A percentile compares a stretch with the other conserved stretches of the same genome.
phyloP scores from a whole-genome alignment of 1,140 invertebrate species.

The Pseudomyrmex cubaensis region DNA sequence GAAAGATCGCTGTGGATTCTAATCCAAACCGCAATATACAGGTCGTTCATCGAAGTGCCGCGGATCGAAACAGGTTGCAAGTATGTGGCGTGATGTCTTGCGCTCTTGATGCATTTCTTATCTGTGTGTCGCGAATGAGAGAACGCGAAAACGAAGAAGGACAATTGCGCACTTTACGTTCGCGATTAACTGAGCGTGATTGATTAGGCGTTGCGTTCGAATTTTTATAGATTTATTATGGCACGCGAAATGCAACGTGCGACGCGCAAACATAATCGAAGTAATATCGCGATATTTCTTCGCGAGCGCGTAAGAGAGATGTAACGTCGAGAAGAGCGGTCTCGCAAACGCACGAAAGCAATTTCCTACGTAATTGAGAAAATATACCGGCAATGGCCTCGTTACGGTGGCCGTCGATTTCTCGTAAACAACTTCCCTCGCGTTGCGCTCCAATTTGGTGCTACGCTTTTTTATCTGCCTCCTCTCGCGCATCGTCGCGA shows the following conservation, averaged over 20 bases:
- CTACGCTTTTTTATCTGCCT: constrained; percentile 36
- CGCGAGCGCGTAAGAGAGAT: neutral
- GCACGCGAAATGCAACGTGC: neutral
- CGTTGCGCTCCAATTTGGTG: constrained; percentile 61
- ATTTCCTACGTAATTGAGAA: constrained; percentile 72
- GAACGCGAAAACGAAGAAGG: neutral
- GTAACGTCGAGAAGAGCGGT: constrained; percentile 18
- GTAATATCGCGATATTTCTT: constrained; percentile 26
- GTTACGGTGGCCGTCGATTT: constrained; percentile 66
- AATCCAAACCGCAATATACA: neutral
- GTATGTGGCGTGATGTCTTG: neutral
- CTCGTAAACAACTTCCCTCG: constrained; percentile 68
- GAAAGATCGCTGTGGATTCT: neutral
- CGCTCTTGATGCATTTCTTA: constrained; percentile 1
- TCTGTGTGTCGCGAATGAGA: neutral
- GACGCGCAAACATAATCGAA: neutral
- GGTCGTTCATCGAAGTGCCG: constrained; percentile 15
- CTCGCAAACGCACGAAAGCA: constrained; percentile 28
- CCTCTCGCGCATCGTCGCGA: neutral
- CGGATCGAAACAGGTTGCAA: neutral
- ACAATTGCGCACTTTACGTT: neutral
- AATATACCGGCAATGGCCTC: constrained; percentile 70
- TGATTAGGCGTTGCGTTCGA: neutral
- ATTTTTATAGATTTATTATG: neutral
- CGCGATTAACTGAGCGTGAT: neutral